Conservation (phyloP, 2,113 vertebrate genomes). For the Terrapene triunguis region DNA sequence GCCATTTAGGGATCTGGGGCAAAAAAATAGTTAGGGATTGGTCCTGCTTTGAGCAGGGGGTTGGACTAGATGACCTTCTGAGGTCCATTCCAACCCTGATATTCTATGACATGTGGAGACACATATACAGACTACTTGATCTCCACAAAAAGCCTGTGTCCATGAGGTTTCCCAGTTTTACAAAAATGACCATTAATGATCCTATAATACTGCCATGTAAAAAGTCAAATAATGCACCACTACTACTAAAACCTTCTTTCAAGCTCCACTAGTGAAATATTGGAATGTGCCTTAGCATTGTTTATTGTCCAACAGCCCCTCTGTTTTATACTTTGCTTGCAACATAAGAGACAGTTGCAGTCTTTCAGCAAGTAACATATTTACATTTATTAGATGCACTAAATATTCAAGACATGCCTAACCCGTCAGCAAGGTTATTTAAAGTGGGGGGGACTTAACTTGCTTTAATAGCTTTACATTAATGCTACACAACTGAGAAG, state of each 20-base stretch:
- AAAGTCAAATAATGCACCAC: slow-evolving; percentile 77
- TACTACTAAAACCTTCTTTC: slow-evolving; percentile 66
- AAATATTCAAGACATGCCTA: neutral
- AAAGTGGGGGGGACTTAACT: slow-evolving; percentile 3
- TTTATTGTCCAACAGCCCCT: slow-evolving; percentile 40
- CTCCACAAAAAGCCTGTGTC: slow-evolving; percentile 55
- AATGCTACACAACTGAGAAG: slow-evolving; percentile 14
- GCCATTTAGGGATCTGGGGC: too few species aligned
- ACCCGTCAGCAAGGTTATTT: slow-evolving; percentile 27
- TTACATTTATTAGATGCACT: slow-evolving; percentile 31
- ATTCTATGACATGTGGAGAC: slow-evolving; percentile 2
- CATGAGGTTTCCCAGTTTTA: slow-evolving; percentile 50
- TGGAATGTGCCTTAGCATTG: slow-evolving; percentile 38
- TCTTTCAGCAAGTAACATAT: slow-evolving; percentile 13
- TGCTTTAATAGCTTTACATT: slow-evolving; percentile 12
- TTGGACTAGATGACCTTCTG: too few species aligned
- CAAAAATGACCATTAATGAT: slow-evolving; percentile 37
- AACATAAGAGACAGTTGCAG: neutral
- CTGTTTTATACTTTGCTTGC: neutral
- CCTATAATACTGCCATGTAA: slow-evolving; percentile 66
- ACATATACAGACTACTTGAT: slow-evolving; percentile 31
- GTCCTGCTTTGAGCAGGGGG: too few species aligned
- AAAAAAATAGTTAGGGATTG: too few species aligned
- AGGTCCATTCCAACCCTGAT: too few species aligned
- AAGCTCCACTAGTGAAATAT: slow-evolving; percentile 57